Evolutionary conservation across 2,888 invertebrate species (phyloP), one percentile per base, ranked within the genome.

Genomic region (Sabatieria punctata): DNA sequence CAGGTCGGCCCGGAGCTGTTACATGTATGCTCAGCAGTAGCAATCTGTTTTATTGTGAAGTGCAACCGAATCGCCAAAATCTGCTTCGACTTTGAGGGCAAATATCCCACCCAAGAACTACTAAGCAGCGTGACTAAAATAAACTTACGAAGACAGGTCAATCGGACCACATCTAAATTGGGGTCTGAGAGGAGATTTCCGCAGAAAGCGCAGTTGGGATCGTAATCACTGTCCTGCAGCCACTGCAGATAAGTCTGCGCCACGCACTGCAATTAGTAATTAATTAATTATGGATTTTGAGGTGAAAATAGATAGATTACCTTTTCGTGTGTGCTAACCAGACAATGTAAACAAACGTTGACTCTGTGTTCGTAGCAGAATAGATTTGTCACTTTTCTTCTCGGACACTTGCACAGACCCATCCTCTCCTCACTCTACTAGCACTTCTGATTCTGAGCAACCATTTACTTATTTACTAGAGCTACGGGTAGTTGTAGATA

Each of bases 311-410:
- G 21, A 41, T 37, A 49, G 56, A 57, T 57, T 77, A 93, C 93
- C 78, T 84, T 86, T 33, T 84, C 80, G 72, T 95, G 95, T 70
- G 82, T 85, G 58, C 84, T 80, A 52, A 93, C 86, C 78, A 97
- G 82, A 72, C 97, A 97, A 73, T 85, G 79, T 73, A 97, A 93
- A 71, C 95, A 97, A 63, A 97, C 97, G 76, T 95, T 97, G 26
- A 95, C 93, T 61, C 91, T 75, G 69, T 97, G 95, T 69, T 95
- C 93, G 70, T 91, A 97, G 73, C 97, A 97, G 74, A 95, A 97
- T 66, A 93, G 83, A 73, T 88, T 95, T 48, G 95, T 95, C 52
- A 95, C 89, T 71, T 82, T 80, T 59, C 85, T 76, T 70, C 93
- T 91, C 21, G 93, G 89, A 72, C 97, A 97, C 70, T 95, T 95